Base-by-base conservation (phyloP, 2,888 invertebrate species). In the Conistra vaccinii region DNA sequence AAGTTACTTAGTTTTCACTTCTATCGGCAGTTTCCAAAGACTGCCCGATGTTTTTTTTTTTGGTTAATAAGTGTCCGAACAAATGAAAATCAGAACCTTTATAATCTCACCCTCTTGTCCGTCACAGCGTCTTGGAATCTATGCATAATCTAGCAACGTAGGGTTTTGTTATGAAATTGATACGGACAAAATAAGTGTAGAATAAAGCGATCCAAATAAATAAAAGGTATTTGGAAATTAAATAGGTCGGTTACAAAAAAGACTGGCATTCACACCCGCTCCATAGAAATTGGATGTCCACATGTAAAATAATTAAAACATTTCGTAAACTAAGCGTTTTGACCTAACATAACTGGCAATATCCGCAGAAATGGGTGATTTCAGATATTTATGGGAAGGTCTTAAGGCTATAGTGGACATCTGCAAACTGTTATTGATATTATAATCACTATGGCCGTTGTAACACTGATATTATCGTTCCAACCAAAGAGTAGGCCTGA, bases 381-480 rank as follows among this genome's bases (percentile, higher is more conserved):
- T 66, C 6, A 55, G n/a, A 66, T 35, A 55, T 66, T n/a, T 55
- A 66, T 66, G 55, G n/a, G 10, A 66, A 55, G 66, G 66, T 35
- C 55, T 35, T 0, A 66, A 14, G 7, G 12, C 17, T n/a, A 0
- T 26, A 55, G 55, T 35, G 53, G 32, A 32, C 32, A 35, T 66
- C 20, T 55, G 55, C n/a, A 55, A 55, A 55, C 55, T 66, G 66
- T 66, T 53, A 66, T 66, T n/a, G 5, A n/a, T 32, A 17, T 48
- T 29, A 32, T 32, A 32, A 51, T 65, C 32, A 10, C 17, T 32
- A 20, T n/a, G 7, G 53, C 10, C 32, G 6, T 32, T 35, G 17
- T 66, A 3, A 32, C n/a, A 66, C 32, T 66, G 32, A 66, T n/a
- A 5, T 51, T 53, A 66, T 17, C 2, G 3, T 32, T 10, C 10